Base-by-base conservation (phyloP, 1,140 invertebrate species). In the Aphelinus atriplicis region DNA sequence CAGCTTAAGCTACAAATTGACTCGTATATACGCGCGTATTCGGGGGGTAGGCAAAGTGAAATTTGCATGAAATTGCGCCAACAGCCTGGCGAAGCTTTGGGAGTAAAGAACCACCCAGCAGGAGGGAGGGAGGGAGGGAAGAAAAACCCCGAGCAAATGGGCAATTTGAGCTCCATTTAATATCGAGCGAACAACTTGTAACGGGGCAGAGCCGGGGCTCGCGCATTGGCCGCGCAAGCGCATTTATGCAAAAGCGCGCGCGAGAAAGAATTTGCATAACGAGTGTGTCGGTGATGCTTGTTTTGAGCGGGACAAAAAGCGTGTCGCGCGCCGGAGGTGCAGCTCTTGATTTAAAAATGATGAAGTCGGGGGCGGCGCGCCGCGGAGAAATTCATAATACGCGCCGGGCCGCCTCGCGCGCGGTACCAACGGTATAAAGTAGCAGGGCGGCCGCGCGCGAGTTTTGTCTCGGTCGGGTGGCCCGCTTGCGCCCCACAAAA, bases 291-390 rank as follows among this genome's bases (percentile, higher is more conserved):
- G 51, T 3, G 26, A 46, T 2, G 42, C 53, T 68, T 61, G 6
- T 53, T 57, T 42, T 55, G 45, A 68, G 51, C 51, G 51, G 51
- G 51, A 48, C 46, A 60, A 46, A 58, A n/a, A 56, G n/a, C 1
- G 7, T 45, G 7, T 7, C 45, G 9, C 57, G n/a, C 3, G 57
- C 57, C 3, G 57, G 47, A 42, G 9, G 57, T 42, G 53, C 53
- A 58, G 50, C 60, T 70, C 45, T 58, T 58, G 70, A 76, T 76
- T 71, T 66, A 66, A 76, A 71, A 65, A 71, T 71, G 60, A 76
- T 58, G 68, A 75, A 57, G 1, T 53, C 10, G 62, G 50, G 2
- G 47, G 9, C 26, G 26, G 26, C 26, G 26, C 26, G 26, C 26
- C 26, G 50, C 43, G 46, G n/a, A 43, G 42, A 66, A 66, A 66